Conservation (phyloP, 2,797 vertebrate species). For the Sparus aurata region DNA sequence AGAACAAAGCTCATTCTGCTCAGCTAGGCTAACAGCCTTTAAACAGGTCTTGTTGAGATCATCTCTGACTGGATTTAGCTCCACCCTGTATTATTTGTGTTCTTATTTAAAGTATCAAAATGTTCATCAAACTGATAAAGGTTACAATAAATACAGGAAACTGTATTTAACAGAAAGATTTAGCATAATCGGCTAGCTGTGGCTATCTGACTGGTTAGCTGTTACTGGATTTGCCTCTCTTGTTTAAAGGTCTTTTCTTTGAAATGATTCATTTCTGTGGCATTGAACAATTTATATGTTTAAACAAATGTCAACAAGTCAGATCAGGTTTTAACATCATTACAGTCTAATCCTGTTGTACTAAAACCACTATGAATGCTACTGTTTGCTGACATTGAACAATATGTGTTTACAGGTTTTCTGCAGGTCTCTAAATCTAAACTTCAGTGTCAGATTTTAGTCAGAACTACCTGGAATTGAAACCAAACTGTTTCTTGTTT, state of each 20-base stretch:
- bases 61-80: not conserved
- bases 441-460: not conserved
- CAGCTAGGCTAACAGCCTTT: not conserved
- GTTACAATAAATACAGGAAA: too few relatives aligned
- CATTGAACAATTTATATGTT: too few relatives aligned
- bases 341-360: not conserved
- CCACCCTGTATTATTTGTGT: too few relatives aligned
- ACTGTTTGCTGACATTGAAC: not conserved
- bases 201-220: too few relatives aligned
- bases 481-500: not conserved
- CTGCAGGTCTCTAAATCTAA: not conserved
- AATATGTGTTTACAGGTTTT: not conserved
- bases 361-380: not conserved
- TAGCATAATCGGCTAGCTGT: too few relatives aligned
- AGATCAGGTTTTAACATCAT: not conserved
- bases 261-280: not conserved
- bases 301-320: not conserved
- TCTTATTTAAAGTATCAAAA: too few relatives aligned
- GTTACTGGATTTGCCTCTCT: too few relatives aligned
- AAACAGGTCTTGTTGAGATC: not conserved
- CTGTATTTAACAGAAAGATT: too few relatives aligned
- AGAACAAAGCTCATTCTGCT: not conserved
- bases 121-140: too few relatives aligned
- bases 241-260: not conserved
- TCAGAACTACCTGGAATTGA: not conserved